Evolutionary conservation across 2,797 vertebrate species (phyloP).

Genomic region (Malacoraja senta): DNA sequence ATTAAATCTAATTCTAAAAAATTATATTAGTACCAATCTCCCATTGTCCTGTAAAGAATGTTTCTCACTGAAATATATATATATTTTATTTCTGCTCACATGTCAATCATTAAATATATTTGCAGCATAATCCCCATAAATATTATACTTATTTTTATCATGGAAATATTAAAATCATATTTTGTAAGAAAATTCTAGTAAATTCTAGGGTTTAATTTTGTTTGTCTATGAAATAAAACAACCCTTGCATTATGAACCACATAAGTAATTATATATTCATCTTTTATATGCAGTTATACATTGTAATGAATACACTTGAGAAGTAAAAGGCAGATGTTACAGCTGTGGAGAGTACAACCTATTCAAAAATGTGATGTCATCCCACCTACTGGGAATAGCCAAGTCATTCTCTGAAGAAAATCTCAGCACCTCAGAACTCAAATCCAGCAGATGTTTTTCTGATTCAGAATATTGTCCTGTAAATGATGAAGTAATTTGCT

Average conservation of each 20-base stretch:
- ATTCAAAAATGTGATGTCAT: not conserved
- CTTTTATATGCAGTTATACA: not conserved
- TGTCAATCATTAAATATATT: not conserved
- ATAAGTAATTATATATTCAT: not conserved
- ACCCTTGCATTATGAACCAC: not conserved
- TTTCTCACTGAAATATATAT: not conserved
- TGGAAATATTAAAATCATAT: not conserved
- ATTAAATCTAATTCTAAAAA: not conserved
- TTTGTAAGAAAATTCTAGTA: not conserved
- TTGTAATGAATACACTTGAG: not conserved
- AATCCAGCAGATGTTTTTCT: not conserved
- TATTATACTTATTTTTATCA: not conserved
- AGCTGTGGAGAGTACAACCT: not conserved
- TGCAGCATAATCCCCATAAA: not conserved
- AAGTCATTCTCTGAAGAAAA: not conserved
- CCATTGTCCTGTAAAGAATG: not conserved
- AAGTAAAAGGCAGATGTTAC: slow-evolving; percentile 3
- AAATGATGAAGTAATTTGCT: not conserved
- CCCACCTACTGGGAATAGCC: not conserved
- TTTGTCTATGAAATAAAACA: not conserved
- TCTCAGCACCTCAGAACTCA: not conserved
- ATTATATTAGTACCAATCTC: not conserved
- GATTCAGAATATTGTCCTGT: not conserved
- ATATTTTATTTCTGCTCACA: not conserved
- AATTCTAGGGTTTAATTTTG: not conserved